Conservation (phyloP, 2,888 invertebrate species). For the Odontothrips loti region DNA sequence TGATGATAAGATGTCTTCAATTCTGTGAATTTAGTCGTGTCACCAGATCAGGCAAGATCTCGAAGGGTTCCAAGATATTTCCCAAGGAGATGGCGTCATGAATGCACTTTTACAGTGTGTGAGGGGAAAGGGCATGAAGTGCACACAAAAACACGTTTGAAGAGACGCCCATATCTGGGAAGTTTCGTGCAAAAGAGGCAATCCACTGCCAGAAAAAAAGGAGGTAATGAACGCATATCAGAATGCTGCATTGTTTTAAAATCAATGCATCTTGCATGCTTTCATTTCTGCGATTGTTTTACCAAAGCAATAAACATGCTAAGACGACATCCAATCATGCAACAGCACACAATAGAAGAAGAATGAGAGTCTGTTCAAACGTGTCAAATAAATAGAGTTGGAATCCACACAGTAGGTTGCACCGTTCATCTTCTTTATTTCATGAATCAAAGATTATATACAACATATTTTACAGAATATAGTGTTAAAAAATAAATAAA, state of each 20-base stretch:
- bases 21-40: no score
- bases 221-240: not conserved
- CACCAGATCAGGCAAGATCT: no score
- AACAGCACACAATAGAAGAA: not conserved
- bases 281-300: no score
- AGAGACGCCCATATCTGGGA: not conserved
- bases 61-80: no score
- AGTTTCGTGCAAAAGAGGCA: not conserved
- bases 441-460: not conserved
- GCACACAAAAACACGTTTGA: not conserved
- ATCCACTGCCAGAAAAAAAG: not conserved
- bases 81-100: no score
- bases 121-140: no score
- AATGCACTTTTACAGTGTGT: no score
- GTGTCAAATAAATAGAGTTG: conserved; percentile 1
- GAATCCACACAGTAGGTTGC: conserved; percentile 1
- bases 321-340: no score
- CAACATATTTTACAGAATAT: not conserved
- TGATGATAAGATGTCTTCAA: no score
- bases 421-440: conserved; percentile 1
- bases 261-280: no score
- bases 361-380: not conserved
- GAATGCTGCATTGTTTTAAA: no score
- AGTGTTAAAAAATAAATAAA: not conserved
- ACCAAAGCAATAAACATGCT: no score